Percentiles rank a stretch among this genome's conserved stretches.
These are phyloP conservation scores for Ectropis grisescens DNA, from an alignment of 1,140 invertebrate genomes.

Conservation along the genomic window DNA sequence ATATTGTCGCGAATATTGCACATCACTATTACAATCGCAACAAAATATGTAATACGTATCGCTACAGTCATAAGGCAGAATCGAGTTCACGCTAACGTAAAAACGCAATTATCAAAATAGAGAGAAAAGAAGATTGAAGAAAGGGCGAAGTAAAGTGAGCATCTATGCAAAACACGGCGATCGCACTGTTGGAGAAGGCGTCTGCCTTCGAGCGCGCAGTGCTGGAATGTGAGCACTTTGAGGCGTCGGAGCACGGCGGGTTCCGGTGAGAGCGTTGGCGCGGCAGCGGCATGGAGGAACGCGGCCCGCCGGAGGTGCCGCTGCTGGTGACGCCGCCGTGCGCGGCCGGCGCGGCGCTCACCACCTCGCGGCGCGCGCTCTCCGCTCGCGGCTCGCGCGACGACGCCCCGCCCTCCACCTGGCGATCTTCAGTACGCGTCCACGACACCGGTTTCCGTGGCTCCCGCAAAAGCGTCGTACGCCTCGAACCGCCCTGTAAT, in stretches of 20 bases:
- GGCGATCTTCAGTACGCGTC: slow-evolving; percentile 73
- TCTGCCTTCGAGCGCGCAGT: slow-evolving; percentile 51
- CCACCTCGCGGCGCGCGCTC: slow-evolving; percentile 39
- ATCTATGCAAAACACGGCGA: slow-evolving; percentile 68
- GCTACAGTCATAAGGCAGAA: slow-evolving; percentile 16
- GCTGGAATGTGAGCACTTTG: slow-evolving; percentile 60
- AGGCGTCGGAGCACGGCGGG: slow-evolving; percentile 54
- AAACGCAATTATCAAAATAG: slow-evolving; percentile 19
- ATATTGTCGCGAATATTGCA: not conserved
- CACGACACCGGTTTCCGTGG: slow-evolving; percentile 73
- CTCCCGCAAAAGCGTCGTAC: slow-evolving; percentile 71
- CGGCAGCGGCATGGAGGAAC: slow-evolving; percentile 59
- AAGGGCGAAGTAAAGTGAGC: slow-evolving; percentile 28
- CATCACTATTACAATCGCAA: not conserved
- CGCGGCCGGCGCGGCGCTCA: slow-evolving; percentile 35
- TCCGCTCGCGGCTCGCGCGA: slow-evolving; percentile 52
- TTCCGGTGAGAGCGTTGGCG: slow-evolving; percentile 62
- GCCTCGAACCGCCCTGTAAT: slow-evolving; percentile 73
- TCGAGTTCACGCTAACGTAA: no score
- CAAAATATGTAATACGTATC: slow-evolving; percentile 53
- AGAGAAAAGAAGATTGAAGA: slow-evolving; percentile 17
- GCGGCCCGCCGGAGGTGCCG: slow-evolving; percentile 52
- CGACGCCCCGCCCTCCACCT: slow-evolving; percentile 51
- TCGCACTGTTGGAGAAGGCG: slow-evolving; percentile 55
- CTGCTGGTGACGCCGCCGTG: slow-evolving; percentile 54